Conservation (phyloP, 1,140 invertebrate genomes). For the Pogonomyrmex barbatus region DNA sequence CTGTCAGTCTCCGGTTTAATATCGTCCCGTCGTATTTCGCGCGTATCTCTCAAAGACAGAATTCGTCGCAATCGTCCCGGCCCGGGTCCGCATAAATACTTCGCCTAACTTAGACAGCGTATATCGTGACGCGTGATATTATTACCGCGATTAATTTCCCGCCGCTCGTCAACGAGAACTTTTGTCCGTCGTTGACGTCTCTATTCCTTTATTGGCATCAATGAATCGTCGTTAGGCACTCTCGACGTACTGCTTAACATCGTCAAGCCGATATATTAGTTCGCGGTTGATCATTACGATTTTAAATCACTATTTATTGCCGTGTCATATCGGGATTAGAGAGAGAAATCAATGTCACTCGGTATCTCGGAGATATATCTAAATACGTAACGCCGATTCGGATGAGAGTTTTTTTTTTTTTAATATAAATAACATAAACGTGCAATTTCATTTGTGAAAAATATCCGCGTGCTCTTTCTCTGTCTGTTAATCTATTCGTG, state of each 20-base stretch:
- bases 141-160: conserved; percentile 58
- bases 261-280: background rate
- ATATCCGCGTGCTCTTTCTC: background rate
- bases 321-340: background rate
- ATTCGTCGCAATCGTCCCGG: conserved; percentile 40
- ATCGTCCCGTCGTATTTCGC: conserved; percentile 34
- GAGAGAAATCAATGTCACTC: background rate
- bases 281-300: conserved; percentile 1
- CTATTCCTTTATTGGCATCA: conserved; percentile 54
- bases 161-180: conserved; percentile 15
- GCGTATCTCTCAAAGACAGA: conserved; percentile 9
- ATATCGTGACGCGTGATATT: conserved; percentile 44
- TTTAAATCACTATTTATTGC: background rate
- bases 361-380: background rate
- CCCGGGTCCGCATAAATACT: conserved; percentile 19
- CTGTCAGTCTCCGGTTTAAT: conserved; percentile 53
- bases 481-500: background rate
- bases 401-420: background rate
- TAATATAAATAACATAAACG: background rate
- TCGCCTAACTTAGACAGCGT: background rate
- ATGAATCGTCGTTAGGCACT: conserved; percentile 44
- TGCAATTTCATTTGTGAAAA: background rate
- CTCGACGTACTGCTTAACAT: conserved; percentile 3
- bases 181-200: conserved; percentile 22
- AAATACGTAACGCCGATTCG: background rate